Evolutionary conservation across 2,113 vertebrate genomes (phyloP).

Genomic region (Oreochromis spilurus): DNA sequence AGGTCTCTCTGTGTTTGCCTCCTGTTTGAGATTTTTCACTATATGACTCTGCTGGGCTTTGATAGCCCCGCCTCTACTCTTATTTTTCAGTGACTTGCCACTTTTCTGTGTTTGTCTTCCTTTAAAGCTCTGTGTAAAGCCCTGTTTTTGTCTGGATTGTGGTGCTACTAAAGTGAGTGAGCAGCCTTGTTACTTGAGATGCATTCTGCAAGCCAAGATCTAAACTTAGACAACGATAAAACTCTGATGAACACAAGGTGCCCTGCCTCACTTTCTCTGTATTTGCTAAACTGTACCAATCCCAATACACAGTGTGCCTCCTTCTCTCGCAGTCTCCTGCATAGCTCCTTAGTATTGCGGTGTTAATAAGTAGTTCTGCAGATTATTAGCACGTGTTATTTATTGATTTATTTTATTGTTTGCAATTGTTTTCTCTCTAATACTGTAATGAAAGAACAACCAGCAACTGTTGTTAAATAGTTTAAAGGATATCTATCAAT

Average conservation of each 20-base stretch:
- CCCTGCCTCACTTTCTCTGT: slow-evolving; percentile 44
- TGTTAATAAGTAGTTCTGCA: neutral
- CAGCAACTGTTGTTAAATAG: neutral
- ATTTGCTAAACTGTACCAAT: neutral
- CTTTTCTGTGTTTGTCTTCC: neutral
- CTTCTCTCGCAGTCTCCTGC: neutral
- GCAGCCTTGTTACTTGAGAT: slow-evolving; percentile 73
- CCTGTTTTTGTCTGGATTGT: slow-evolving; percentile 32
- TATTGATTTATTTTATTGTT: neutral
- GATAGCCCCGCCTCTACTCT: neutral
- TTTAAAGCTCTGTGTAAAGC: slow-evolving; percentile 15
- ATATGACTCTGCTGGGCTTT: neutral
- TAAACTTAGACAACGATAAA: slow-evolving; percentile 77
- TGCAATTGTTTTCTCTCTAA: neutral
- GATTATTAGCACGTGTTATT: neutral
- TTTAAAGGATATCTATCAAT: neutral
- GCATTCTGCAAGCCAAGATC: slow-evolving; percentile 62
- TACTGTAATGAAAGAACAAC: neutral
- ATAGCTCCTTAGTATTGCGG: neutral
- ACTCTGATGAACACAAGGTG: slow-evolving; percentile 59
- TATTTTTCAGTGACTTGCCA: neutral
- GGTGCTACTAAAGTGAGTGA: slow-evolving; percentile 31
- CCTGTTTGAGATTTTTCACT: neutral
- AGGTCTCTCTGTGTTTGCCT: neutral
- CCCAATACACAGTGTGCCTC: neutral